phyloP scores from a whole-genome alignment of 2,888 invertebrate species.

The Deladenus siricidicola region DNA sequence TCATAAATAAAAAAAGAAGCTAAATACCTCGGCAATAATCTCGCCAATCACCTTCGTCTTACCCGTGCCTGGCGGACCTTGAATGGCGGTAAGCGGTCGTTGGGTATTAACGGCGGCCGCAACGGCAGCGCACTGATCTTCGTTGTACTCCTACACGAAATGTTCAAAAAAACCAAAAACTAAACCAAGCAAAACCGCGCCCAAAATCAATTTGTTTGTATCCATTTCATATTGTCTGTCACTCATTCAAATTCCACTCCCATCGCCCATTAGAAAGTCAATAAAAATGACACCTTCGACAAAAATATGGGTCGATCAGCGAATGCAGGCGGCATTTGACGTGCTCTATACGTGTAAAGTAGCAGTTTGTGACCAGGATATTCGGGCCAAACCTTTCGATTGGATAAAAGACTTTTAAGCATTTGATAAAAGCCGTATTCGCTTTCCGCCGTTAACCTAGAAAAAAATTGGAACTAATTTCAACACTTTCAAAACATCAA shows the following conservation, averaged over 20 bases:
- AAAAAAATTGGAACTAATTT: too few relatives aligned
- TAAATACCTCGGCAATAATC: slow-evolving; percentile 27
- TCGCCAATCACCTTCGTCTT: slow-evolving; percentile 28
- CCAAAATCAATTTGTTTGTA: not conserved
- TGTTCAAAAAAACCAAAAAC: not conserved
- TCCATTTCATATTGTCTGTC: too few relatives aligned
- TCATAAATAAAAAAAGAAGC: too few relatives aligned
- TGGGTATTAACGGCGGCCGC: slow-evolving; percentile 10
- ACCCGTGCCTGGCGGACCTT: slow-evolving; percentile 29
- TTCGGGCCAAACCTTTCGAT: slow-evolving; percentile 4
- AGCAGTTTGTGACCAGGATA: slow-evolving; percentile 17
- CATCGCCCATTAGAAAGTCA: too few relatives aligned
- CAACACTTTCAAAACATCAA: too few relatives aligned
- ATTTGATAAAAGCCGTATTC: too few relatives aligned
- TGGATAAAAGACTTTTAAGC: not conserved
- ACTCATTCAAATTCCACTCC: too few relatives aligned
- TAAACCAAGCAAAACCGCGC: not conserved
- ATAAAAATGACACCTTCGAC: not conserved
- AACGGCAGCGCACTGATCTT: slow-evolving; percentile 15
- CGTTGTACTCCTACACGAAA: slow-evolving; percentile 16
- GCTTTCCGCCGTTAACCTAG: too few relatives aligned
- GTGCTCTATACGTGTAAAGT: slow-evolving; percentile 8
- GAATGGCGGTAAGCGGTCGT: slow-evolving; percentile 19
- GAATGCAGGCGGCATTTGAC: not conserved
- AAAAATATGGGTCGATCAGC: not conserved